A percentile compares a stretch with the other conserved stretches of the same genome.
Evolutionary conservation across 2,797 vertebrate species (phyloP).

Genomic region (Clarias laeviceps): DNA sequence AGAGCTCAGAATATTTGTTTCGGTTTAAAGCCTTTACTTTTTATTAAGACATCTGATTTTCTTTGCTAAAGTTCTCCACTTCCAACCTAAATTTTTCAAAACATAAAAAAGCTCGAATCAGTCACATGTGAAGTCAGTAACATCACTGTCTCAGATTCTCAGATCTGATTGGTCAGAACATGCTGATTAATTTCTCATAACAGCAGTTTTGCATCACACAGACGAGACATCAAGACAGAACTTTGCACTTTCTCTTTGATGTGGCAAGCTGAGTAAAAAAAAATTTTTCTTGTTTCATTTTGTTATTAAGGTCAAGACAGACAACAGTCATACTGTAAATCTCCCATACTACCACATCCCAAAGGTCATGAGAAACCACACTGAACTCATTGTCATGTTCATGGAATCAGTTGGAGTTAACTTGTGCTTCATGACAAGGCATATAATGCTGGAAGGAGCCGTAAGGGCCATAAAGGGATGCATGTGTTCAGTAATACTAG

Average conservation of each 20-base stretch:
- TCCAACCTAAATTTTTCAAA: background rate
- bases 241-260: background rate
- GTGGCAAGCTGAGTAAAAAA: background rate
- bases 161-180: background rate
- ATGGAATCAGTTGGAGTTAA: background rate
- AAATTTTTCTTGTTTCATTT: background rate
- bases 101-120: background rate
- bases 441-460: background rate
- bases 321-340: background rate
- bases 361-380: background rate
- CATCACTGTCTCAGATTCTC: background rate
- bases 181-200: background rate
- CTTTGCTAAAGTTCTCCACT: background rate
- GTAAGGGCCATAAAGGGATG: background rate
- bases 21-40: background rate
- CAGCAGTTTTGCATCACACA: background rate
- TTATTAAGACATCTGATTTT: background rate
- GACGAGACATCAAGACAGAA: background rate
- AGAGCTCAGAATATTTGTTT: background rate
- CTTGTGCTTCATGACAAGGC: background rate
- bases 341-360: background rate
- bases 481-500: background rate
- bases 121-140: no score
- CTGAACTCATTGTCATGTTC: background rate
- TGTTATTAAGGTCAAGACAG: no score